Evolutionary conservation across 2,797 vertebrate species (phyloP).

Genomic region (Garrulus glandarius): DNA sequence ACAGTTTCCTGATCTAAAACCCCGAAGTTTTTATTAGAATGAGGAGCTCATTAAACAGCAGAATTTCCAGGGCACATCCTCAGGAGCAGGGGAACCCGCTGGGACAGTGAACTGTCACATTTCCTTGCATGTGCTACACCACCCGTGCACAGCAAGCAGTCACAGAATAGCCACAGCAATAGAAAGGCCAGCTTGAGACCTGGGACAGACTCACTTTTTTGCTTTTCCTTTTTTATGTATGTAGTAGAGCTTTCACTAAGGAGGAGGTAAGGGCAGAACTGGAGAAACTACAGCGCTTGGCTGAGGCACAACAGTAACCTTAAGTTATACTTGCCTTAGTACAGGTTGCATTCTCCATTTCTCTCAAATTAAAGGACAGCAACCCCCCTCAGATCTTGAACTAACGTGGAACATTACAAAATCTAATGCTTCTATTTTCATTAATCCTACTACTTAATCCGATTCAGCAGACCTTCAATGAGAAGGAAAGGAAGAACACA

Average conservation of each 20-base stretch:
- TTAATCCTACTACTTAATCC: not conserved
- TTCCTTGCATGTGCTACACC: not conserved
- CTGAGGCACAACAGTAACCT: not conserved
- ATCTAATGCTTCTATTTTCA: not conserved
- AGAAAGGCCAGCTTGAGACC: not conserved
- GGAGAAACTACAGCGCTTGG: not conserved
- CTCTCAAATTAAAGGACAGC: not conserved
- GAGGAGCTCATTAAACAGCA: not conserved
- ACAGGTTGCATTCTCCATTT: not conserved
- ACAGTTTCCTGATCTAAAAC: not conserved
- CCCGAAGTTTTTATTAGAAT: accelerated
- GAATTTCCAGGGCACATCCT: not conserved
- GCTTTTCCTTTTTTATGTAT: not conserved
- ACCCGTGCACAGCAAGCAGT: not conserved
- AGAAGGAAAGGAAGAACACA: not conserved
- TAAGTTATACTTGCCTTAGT: not conserved
- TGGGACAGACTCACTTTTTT: not conserved
- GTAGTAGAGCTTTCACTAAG: not conserved
- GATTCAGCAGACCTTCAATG: not conserved
- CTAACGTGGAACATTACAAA: not conserved
- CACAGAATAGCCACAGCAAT: not conserved
- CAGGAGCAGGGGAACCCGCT: not conserved
- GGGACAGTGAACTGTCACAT: not conserved
- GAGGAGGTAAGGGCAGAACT: not conserved
- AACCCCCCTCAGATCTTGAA: not conserved